Conservation (phyloP, 2,113 vertebrate species). For the Fulmarus glacialis region DNA sequence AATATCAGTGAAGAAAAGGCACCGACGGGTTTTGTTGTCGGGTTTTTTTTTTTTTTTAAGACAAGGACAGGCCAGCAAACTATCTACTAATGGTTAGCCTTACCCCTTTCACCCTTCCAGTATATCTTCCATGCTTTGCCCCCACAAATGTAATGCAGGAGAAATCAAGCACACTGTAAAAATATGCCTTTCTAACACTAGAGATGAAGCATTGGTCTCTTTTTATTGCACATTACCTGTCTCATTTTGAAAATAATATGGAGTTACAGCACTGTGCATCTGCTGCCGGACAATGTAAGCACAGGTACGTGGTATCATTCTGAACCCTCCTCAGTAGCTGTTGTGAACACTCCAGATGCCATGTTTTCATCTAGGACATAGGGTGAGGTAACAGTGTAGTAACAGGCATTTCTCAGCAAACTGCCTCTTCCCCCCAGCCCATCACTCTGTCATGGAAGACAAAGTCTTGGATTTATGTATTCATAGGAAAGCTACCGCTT, state of each 20-base stretch:
- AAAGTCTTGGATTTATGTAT: not conserved
- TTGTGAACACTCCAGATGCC: not conserved
- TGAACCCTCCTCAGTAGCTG: not conserved
- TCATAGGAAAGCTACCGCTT: not conserved
- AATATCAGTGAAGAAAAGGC: not conserved
- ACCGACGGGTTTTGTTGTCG: not conserved
- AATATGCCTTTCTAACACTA: not conserved
- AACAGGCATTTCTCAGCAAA: not conserved
- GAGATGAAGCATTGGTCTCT: not conserved
- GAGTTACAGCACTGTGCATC: not conserved
- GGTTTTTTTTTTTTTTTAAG: not conserved
- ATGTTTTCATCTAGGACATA: not conserved
- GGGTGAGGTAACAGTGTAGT: not conserved
- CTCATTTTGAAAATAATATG: not conserved
- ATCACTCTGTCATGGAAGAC: not conserved
- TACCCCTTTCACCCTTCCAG: not conserved
- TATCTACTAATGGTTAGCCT: not conserved
- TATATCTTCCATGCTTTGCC: not conserved
- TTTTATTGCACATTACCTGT: not conserved
- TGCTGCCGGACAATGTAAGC: not conserved
- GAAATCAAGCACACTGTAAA: not conserved
- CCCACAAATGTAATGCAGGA: not conserved
- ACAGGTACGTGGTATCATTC: not conserved
- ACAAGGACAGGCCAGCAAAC: not conserved
- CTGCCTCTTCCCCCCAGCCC: not conserved